Evolutionary conservation across 2,888 invertebrate species (phyloP).

Genomic region (Eristalis intricaria): DNA sequence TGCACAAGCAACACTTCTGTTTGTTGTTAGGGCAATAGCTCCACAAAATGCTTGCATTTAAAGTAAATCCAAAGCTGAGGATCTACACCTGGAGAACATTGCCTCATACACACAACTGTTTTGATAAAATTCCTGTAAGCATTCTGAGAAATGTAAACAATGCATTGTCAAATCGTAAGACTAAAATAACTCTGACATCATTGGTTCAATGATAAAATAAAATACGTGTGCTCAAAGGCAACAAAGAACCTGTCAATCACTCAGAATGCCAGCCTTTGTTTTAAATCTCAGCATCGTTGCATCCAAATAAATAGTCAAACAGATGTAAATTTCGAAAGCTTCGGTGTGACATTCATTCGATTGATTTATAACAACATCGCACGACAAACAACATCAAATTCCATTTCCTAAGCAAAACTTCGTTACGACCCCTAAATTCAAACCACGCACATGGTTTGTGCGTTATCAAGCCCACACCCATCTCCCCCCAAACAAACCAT

Average conservation of each 20-base stretch:
- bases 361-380: not conserved
- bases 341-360: too few species aligned
- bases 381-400: not conserved
- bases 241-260: not conserved
- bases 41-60: too few species aligned
- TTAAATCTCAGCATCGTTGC: not conserved
- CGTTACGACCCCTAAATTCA: not conserved
- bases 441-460: not conserved
- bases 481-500: not conserved
- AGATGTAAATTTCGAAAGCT: not conserved
- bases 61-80: not conserved
- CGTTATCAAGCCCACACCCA: not conserved
- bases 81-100: not conserved
- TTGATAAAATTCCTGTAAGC: not conserved
- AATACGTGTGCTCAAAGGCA: not conserved
- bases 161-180: not conserved
- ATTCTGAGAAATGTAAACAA: not conserved
- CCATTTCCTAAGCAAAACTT: not conserved
- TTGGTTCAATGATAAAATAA: not conserved
- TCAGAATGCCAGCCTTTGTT: not conserved
- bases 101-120: not conserved
- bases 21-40: too few species aligned
- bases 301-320: not conserved
- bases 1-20: too few species aligned
- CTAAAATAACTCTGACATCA: not conserved